Percentiles rank a stretch among this genome's conserved stretches.
Evolutionary conservation across 1,140 invertebrate genomes (phyloP).

Genomic region (Pseudomyrmex flavicornis): DNA sequence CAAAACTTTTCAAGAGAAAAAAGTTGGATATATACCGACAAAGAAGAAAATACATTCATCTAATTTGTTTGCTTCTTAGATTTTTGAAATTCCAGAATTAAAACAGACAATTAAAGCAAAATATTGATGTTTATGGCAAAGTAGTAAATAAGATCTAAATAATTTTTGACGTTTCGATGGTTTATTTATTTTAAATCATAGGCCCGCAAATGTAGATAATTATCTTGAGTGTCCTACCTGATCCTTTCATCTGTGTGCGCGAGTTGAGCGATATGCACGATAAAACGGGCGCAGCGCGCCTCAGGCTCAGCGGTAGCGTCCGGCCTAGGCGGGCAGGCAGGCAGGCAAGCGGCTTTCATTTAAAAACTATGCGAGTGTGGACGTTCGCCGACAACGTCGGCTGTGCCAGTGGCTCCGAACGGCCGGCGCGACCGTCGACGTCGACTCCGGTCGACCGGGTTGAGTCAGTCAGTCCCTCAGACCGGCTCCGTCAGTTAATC

Average conservation of each 20-base stretch:
- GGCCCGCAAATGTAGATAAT: neutral
- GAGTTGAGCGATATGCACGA: neutral
- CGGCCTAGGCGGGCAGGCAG: neutral
- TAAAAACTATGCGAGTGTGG: slow-evolving; percentile 68
- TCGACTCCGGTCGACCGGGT: neutral
- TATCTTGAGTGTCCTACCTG: neutral
- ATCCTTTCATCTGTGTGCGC: too few relatives aligned
- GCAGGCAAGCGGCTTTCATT: slow-evolving; percentile 65
- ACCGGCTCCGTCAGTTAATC: slow-evolving; percentile 67
- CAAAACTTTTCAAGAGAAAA: too few relatives aligned
- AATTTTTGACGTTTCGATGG: too few relatives aligned
- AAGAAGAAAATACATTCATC: too few relatives aligned
- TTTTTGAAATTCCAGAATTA: too few relatives aligned
- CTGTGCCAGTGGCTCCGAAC: slow-evolving; percentile 46
- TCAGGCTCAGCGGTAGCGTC: neutral
- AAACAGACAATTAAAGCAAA: too few relatives aligned
- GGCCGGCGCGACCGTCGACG: slow-evolving; percentile 22
- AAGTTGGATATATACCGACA: too few relatives aligned
- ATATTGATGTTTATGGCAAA: too few relatives aligned
- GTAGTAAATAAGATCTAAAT: too few relatives aligned
- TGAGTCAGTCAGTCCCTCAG: too few relatives aligned
- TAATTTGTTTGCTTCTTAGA: too few relatives aligned
- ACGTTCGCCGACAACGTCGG: slow-evolving; percentile 60
- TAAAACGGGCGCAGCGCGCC: neutral
- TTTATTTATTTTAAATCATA: neutral